Conservation (phyloP, 2,113 vertebrate genomes). For the Noturus placidus region DNA sequence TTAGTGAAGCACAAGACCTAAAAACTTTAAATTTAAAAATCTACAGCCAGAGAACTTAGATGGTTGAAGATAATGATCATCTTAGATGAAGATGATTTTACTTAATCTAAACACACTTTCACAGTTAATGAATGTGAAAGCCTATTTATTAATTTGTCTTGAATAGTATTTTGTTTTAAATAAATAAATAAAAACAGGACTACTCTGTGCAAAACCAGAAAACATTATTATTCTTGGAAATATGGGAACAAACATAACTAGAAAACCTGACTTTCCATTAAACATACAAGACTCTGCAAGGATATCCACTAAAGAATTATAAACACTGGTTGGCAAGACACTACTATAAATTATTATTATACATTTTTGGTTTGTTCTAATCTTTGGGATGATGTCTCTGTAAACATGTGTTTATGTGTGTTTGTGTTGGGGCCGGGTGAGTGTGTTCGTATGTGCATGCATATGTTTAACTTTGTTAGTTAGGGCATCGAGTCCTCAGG, state of each 20-base stretch:
- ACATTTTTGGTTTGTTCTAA: background rate
- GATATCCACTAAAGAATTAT: background rate
- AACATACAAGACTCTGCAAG: background rate
- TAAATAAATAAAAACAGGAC: background rate
- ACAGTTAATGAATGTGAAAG: background rate
- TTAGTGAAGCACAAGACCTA: background rate
- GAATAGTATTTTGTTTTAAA: background rate
- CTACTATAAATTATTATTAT: background rate
- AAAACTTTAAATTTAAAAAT: background rate
- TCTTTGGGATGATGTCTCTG: background rate
- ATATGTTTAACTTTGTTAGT: constrained; percentile 38
- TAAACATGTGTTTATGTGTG: background rate
- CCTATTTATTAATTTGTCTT: background rate
- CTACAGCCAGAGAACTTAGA: background rate
- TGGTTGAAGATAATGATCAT: no score
- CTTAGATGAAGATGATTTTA: background rate
- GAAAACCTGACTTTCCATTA: background rate
- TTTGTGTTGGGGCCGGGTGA: background rate
- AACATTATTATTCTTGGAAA: background rate
- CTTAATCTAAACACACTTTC: background rate
- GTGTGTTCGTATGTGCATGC: constrained; percentile 13
- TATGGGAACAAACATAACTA: background rate
- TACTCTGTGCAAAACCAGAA: background rate
- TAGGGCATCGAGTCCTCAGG: constrained; percentile 20
- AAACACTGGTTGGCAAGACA: background rate